These are phyloP conservation scores for Micropoecilia bifurca DNA, from an alignment of 2,797 vertebrate species.

Conservation along the genomic window DNA sequence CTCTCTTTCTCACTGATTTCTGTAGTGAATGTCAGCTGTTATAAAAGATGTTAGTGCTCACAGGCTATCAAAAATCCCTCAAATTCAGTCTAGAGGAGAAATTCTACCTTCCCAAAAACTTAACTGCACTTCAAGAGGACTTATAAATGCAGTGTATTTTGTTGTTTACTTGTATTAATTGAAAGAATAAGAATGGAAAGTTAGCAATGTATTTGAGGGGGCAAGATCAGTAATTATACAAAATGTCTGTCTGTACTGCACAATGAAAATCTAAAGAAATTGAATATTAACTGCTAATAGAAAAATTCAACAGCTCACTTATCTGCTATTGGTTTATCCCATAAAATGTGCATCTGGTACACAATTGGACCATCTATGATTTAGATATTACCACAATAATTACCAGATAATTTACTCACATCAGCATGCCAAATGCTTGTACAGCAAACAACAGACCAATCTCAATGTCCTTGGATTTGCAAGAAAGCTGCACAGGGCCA, in stretches of 20 bases:
- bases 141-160: background rate
- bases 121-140: background rate
- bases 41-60: background rate
- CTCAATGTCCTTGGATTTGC: background rate
- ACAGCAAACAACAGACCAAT: background rate
- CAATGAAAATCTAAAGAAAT: background rate
- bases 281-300: background rate
- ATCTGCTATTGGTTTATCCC: background rate
- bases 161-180: background rate
- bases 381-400: background rate
- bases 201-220: background rate
- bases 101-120: background rate
- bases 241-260: background rate
- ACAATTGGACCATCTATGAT: background rate
- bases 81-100: background rate
- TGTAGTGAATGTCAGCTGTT: background rate
- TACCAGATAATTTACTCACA: background rate
- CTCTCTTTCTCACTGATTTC: background rate
- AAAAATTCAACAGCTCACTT: background rate
- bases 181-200: background rate
- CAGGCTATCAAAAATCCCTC: background rate
- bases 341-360: background rate
- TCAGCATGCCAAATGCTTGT: background rate
- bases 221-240: background rate
- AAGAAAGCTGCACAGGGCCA: background rate